Conservation (phyloP, 2,113 vertebrate species). For the Columba livia region DNA sequence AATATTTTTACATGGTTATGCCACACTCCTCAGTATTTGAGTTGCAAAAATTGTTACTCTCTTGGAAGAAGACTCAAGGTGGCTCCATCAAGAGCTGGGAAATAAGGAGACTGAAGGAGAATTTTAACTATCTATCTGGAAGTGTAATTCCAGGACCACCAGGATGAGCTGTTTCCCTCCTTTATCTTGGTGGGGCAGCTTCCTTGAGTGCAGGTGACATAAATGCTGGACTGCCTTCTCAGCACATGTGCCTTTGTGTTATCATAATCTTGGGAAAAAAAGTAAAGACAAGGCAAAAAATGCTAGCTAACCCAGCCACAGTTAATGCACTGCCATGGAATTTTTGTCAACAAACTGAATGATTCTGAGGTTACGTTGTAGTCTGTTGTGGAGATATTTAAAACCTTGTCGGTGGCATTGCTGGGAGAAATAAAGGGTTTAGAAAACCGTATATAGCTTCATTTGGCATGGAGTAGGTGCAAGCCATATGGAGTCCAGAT, state of each 20-base stretch:
- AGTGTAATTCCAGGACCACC: not conserved
- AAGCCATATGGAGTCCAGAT: conserved; percentile 75
- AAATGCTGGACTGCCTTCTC: not conserved
- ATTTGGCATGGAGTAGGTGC: not conserved
- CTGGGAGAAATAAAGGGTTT: conserved; percentile 16
- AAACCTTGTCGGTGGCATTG: not conserved
- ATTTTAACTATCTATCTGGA: not conserved
- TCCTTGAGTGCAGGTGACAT: not conserved
- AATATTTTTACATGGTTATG: not conserved
- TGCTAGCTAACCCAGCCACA: not conserved
- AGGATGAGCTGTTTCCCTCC: not conserved
- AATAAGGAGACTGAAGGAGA: not conserved
- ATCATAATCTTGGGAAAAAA: not conserved
- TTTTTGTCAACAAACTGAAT: conserved; percentile 4
- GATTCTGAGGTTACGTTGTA: not conserved
- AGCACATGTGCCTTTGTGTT: not conserved
- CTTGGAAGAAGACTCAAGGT: not conserved
- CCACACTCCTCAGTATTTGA: not conserved
- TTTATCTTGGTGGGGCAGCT: not conserved
- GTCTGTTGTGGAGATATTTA: not conserved
- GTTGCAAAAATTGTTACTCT: not conserved
- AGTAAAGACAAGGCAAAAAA: not conserved
- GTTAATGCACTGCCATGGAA: not conserved
- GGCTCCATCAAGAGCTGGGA: not conserved
- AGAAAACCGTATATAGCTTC: conserved; percentile 15